These are phyloP conservation scores for Caenorhabditis zanzibari DNA, from an alignment of 2,888 invertebrate genomes.

Conservation along the genomic window DNA sequence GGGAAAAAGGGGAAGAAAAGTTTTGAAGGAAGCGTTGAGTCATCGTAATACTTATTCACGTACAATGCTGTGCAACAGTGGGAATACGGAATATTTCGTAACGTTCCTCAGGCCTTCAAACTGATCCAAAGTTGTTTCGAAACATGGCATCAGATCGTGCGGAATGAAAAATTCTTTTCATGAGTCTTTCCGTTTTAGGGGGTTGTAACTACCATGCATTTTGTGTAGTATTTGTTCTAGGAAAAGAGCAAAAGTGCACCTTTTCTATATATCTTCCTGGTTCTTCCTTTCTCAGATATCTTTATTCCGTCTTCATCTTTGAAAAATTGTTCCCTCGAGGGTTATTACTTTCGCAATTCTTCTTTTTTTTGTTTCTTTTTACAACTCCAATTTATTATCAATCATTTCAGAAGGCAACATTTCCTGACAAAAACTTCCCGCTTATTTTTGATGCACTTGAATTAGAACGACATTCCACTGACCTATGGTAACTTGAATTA, in stretches of 20 bases:
- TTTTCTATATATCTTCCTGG: conserved; percentile 30
- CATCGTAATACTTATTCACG: conserved; percentile 57
- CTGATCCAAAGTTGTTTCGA: conserved; percentile 32
- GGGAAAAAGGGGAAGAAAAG: conserved; percentile 22
- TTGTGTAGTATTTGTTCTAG: conserved; percentile 8
- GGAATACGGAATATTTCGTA: conserved; percentile 47
- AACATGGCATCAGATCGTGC: conserved; percentile 6
- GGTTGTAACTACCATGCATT: conserved; percentile 23
- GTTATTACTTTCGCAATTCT: conserved; percentile 15
- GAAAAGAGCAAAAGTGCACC: conserved; percentile 44
- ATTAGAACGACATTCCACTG: neutral
- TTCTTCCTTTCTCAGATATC: conserved; percentile 23
- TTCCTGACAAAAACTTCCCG: neutral
- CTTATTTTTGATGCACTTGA: conserved; percentile 9
- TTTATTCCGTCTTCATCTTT: conserved; percentile 9
- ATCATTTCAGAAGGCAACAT: conserved; percentile 50
- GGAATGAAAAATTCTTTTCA: conserved; percentile 3
- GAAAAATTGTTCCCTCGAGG: conserved; percentile 39
- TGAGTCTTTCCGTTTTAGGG: conserved; percentile 14
- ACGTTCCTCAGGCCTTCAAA: conserved; percentile 24
- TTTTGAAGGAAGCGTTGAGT: conserved; percentile 47
- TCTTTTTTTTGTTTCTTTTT: conserved; percentile 2
- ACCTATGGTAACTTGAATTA: conserved; percentile 11
- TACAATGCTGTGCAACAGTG: conserved; percentile 21
- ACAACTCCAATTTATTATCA: conserved; percentile 54